These are phyloP conservation scores for Emydoidea blandingii DNA, from an alignment of 2,797 vertebrate species.

Conservation along the genomic window DNA sequence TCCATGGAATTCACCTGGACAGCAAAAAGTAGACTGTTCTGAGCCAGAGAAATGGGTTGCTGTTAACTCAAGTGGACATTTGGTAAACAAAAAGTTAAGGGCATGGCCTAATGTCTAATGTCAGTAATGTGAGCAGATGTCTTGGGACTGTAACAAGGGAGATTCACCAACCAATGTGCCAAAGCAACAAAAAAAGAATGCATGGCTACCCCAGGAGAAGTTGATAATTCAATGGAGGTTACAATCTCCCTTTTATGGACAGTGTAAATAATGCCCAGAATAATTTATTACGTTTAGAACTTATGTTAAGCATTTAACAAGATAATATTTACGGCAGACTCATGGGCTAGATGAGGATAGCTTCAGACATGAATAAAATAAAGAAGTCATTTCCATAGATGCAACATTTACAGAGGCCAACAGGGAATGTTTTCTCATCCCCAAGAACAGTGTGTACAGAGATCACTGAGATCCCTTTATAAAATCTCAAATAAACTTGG, in stretches of 20 bases:
- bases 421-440: background rate
- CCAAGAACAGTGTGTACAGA: background rate
- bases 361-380: background rate
- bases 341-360: background rate
- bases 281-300: background rate
- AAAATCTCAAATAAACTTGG: background rate
- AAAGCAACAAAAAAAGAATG: background rate
- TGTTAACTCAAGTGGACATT: background rate
- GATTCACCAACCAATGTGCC: background rate
- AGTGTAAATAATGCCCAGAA: background rate
- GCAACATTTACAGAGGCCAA: background rate
- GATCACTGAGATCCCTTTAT: background rate
- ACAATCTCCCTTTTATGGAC: background rate
- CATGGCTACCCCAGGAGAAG: background rate
- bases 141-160: background rate
- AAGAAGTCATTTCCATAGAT: background rate
- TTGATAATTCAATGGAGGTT: background rate
- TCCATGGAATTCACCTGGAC: no score
- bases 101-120: background rate
- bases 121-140: background rate
- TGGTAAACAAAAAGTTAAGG: background rate
- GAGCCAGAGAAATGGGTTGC: background rate
- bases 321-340: background rate
- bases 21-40: no score
- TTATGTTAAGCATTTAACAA: background rate